These are phyloP conservation scores for Martes flavigula DNA, from an alignment of 2,797 vertebrate genomes.

Conservation along the genomic window DNA sequence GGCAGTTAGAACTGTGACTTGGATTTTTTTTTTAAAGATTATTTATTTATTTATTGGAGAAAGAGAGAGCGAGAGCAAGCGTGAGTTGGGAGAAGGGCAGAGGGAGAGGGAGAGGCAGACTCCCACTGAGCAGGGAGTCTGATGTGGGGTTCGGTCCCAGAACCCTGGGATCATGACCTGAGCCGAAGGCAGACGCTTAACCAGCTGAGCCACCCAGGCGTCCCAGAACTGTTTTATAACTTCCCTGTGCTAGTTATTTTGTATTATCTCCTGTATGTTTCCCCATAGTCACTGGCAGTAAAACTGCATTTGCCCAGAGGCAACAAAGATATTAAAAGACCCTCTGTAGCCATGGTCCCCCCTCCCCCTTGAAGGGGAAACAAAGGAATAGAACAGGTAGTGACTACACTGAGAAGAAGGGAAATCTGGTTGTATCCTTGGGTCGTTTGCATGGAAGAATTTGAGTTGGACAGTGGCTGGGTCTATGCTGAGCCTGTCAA, in stretches of 20 bases:
- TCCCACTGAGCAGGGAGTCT: neutral
- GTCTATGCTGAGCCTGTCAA: neutral
- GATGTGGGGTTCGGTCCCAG: neutral
- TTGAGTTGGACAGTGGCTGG: neutral
- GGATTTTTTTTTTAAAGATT: neutral
- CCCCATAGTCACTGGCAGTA: neutral
- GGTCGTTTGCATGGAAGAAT: neutral
- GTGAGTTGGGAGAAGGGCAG: neutral
- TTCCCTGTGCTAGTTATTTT: neutral
- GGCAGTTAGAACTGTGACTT: neutral
- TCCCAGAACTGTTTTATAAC: neutral
- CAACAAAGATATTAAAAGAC: neutral
- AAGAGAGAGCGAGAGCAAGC: too few relatives aligned
- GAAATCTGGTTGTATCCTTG: neutral
- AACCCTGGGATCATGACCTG: neutral
- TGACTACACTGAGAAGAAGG: neutral
- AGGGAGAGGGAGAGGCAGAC: neutral
- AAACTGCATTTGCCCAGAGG: neutral
- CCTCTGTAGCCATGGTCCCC: neutral
- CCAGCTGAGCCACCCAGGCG: fast-evolving
- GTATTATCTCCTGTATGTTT: neutral
- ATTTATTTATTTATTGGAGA: neutral
- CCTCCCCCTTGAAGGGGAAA: neutral
- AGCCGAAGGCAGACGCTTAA: neutral
- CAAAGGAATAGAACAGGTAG: neutral